Percentiles rank a stretch among this genome's conserved stretches.
Evolutionary conservation across 2,888 invertebrate genomes (phyloP).

Genomic region (Acrobasis repandana): DNA sequence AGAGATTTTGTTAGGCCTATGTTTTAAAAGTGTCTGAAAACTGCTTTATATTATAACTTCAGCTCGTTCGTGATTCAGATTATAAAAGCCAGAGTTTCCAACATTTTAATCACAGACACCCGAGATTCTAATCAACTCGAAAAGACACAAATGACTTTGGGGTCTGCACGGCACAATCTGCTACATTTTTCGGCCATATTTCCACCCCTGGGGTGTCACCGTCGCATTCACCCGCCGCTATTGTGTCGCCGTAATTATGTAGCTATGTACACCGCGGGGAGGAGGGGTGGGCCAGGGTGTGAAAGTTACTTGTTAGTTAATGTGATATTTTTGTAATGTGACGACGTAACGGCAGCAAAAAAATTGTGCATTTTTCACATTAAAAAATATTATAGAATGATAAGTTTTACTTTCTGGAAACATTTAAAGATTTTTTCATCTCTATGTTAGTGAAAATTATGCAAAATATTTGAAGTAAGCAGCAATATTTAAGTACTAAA

Average conservation of each 20-base stretch:
- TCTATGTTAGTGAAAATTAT: too few species aligned
- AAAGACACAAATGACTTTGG: background rate
- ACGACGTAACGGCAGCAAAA: slow-evolving; percentile 13
- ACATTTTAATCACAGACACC: background rate
- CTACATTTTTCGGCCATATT: slow-evolving; percentile 31
- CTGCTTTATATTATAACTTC: too few species aligned
- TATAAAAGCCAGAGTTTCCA: background rate
- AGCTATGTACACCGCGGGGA: slow-evolving; percentile 37
- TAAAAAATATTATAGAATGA: too few species aligned
- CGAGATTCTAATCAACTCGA: background rate
- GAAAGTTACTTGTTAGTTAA: slow-evolving; percentile 31
- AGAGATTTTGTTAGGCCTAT: too few species aligned
- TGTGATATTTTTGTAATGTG: slow-evolving; percentile 25
- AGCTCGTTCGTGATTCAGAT: too few species aligned
- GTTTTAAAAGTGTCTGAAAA: too few species aligned
- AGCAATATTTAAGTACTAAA: too few species aligned
- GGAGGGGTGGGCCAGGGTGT: slow-evolving; percentile 29
- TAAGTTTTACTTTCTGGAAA: too few species aligned
- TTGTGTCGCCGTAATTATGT: slow-evolving; percentile 41
- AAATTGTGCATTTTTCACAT: too few species aligned
- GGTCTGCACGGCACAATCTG: background rate
- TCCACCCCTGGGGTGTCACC: slow-evolving; percentile 27
- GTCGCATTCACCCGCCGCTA: slow-evolving; percentile 33
- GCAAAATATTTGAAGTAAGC: too few species aligned
- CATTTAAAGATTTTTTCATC: too few species aligned